Base-by-base conservation (phyloP, 2,113 vertebrate species). In the Upupa epops region DNA sequence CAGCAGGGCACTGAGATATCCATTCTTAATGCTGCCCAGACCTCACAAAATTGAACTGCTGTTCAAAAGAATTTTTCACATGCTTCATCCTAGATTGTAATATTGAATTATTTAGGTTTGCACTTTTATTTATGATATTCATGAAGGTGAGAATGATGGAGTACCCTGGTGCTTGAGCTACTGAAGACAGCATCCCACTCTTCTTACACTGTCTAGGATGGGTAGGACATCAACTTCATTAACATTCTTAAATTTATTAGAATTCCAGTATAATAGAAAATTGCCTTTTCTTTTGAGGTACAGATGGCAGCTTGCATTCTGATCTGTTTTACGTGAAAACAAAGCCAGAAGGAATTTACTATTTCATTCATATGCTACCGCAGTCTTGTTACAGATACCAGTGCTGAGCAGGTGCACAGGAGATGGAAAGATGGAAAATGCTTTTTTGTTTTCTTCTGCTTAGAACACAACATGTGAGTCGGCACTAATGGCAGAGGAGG, bases 271-370 rank as follows among this genome's bases (percentile, higher is more conserved):
- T 56, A 64, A 70, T 54, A 75, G 60, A 82, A 88, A 68, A 82
- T 76, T 32, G 3, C 78, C 5, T 94, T 87, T 86, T 83, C 66
- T 63, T 90, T 65, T 61, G 88, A 92, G 85, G 51, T 96, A 58
- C 95, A 97, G 94, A 95, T 96, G 96, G 73, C 58, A 91, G 83
- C 81, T 94, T 89, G 65, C 31, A 83, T 90, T 92, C 54, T 81
- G 55, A 88, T 78, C 72, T 70, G 26, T 91, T 93, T 95, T 87
- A 75, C 59, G 13, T 86, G 70, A 91, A 96, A 94, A 92, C 89
- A 94, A 94, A 93, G 31, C 55, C 95, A 96, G 94, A 96, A 82
- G 75, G 87, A 95, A 94, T 86, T 89, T 89, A 66, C 75, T 94
- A 24, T 85, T 96, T 93, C 72, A 72, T 92, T 91, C 61, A 82